A percentile compares a stretch with the other conserved stretches of the same genome.
Evolutionary conservation across 2,113 vertebrate species (phyloP).

Genomic region (Tursiops truncatus): DNA sequence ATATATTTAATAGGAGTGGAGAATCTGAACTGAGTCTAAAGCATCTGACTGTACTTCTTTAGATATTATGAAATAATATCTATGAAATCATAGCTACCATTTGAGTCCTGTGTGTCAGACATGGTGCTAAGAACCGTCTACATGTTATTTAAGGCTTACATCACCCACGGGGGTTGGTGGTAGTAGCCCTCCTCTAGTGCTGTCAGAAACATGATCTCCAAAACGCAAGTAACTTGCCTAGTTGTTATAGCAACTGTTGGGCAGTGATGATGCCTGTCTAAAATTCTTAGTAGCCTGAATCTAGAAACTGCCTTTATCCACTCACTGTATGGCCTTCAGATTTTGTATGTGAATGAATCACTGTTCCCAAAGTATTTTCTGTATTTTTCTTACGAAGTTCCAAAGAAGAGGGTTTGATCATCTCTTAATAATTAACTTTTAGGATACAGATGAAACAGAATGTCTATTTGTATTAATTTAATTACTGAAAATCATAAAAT

Average conservation of each 20-base stretch:
- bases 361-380: background rate
- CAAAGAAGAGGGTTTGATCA: background rate
- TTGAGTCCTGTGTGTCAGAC: background rate
- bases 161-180: background rate
- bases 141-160: accelerated
- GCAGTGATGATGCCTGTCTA: background rate
- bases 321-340: background rate
- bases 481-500: background rate
- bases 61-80: background rate
- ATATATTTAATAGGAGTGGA: background rate
- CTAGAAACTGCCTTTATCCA: background rate
- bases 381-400: background rate
- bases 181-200: background rate
- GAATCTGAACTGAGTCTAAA: background rate
- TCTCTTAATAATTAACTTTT: background rate
- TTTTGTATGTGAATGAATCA: background rate
- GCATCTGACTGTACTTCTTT: background rate
- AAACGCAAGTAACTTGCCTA: background rate
- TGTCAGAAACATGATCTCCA: background rate
- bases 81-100: background rate
- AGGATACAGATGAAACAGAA: background rate
- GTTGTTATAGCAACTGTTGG: background rate
- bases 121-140: background rate
- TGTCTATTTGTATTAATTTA: background rate
- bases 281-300: background rate